Evolutionary conservation across 2,797 vertebrate genomes (phyloP).

Genomic region (Sebastes glaucus): DNA sequence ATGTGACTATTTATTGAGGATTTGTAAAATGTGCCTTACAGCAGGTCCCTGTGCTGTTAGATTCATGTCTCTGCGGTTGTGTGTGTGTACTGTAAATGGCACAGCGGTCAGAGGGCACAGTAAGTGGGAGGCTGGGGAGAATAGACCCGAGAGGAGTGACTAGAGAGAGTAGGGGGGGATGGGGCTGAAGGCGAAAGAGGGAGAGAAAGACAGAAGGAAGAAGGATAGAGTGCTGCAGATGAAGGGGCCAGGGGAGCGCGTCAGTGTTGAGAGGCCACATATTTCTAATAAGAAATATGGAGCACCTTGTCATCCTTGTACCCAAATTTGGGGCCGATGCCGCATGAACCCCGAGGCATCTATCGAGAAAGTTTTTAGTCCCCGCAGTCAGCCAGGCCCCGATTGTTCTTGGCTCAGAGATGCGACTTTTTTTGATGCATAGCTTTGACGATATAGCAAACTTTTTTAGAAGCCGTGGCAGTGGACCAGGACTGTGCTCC

Average conservation of each 20-base stretch:
- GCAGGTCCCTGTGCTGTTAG: constrained; percentile 28
- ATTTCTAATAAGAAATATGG: constrained; percentile 41
- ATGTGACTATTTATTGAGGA: constrained; percentile 2
- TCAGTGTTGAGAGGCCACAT: constrained; percentile 9
- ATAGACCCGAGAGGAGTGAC: constrained; percentile 9
- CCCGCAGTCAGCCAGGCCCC: neutral
- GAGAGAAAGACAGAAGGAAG: neutral
- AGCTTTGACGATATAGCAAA: constrained; percentile 37
- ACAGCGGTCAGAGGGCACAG: constrained; percentile 44
- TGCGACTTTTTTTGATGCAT: constrained; percentile 40
- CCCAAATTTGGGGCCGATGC: constrained; percentile 27
- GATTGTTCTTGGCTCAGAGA: constrained; percentile 54
- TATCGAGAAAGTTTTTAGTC: constrained; percentile 20
- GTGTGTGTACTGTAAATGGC: constrained; percentile 44
- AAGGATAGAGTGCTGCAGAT: constrained; percentile 9
- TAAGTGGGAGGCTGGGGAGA: constrained; percentile 28
- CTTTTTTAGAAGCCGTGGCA: constrained; percentile 52
- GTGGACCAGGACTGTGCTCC: constrained; percentile 54
- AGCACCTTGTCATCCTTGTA: constrained; percentile 38
- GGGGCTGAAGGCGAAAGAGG: neutral
- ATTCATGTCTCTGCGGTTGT: constrained; percentile 37
- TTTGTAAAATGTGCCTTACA: constrained; percentile 18
- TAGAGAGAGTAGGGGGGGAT: neutral
- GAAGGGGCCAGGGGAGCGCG: neutral
- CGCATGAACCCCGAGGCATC: neutral